Evolutionary conservation across 2,797 vertebrate species (phyloP), one percentile per base, ranked within the genome.

Genomic region (Tarsius wallacei): DNA sequence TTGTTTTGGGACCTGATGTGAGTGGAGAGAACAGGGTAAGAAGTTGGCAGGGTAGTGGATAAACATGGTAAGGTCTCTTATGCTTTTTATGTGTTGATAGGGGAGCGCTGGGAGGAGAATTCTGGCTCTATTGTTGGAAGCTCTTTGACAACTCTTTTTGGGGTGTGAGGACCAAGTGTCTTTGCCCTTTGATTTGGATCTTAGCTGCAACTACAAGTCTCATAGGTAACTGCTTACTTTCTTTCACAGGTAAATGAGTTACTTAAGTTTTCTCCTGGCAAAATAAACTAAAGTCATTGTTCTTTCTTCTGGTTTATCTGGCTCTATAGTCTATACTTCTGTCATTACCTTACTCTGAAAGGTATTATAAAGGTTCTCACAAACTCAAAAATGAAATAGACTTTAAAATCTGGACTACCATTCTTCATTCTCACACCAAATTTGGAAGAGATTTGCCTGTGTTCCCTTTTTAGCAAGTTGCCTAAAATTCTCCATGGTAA

Each of bases 21-120:
- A 21, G 22, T 11, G 5, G 10, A 11, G 14, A 64, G 26, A 0
- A 55, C 14, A 28, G 33, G 16, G 9, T 31, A 16, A 3, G 19
- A 24, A 24, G 2, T 31, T 53, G 15, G 4, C 7, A 42, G 12
- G 6, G 12, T 2, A 4, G 4, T 14, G 5, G 26, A 11, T 26
- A 66, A 68, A 84, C 6, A 26, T 9, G 0, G 1, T 1, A 1
- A 2, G 59, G 7, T 2, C 4, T 49, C 3, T 12, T n/a, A 11
- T 42, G 8, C 13, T 36, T 42, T 73, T 26, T 28, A 12, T 33
- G 3, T 6, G 3, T 26, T 4, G 1, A 1, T 53, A 4, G 8
- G 4, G 1, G 0, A 0, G 4, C 1, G 4, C 2, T 1, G 5
- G 2, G 1, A 11, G 5, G 5, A 28, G 7, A 19, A 68, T 64